Base-by-base conservation (phyloP, 2,888 invertebrate genomes). In the Cerastis leucographa region DNA sequence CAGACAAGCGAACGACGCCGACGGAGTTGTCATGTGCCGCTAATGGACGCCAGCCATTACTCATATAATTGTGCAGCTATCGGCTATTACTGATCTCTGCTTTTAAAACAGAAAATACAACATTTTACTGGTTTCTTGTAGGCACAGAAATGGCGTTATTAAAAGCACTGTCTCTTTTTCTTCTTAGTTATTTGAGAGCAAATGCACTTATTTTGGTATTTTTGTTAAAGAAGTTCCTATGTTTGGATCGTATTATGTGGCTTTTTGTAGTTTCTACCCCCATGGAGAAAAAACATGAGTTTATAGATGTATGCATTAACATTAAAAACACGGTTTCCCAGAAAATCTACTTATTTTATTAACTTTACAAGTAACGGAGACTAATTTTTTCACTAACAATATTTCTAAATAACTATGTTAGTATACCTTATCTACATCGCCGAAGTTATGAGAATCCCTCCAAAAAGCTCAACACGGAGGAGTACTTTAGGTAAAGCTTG, bases 21-120 rank as follows among this genome's bases (percentile, higher is more conserved):
- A 19, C 80, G 77, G 35, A 76, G 71, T 54, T 67, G 76, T 67
- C 68, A 78, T 78, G 68, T 69, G 76, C 66, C 71, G 83, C 79
- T 91, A 91, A 92, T 90, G 89, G 87, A 78, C 42, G 56, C 86
- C 87, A 82, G 88, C 90, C 92, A 93, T 93, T 93, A 93, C 87
- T 61, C 64, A 71, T 75, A 81, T 78, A 86, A 88, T 89, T 89
- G 72, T 76, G 59, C 68, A 78, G 85, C 87, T 90, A 86, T 88
- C 79, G 46, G 71, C 56, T 73, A 42, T 71, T 51, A 78, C 77
- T 73, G 59, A 78, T 76, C 74, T 88, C 40, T 76, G 65, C 64
- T 82, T 80, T 87, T 77, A 76, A 82, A 78, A 42, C n/a, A 29
- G 3, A 59, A 59, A 25, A 29, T 17, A 59, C 14, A 59, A 59